Evolutionary conservation across 2,888 invertebrate genomes (phyloP).

Genomic region (Chloroclystis v-ata): DNA sequence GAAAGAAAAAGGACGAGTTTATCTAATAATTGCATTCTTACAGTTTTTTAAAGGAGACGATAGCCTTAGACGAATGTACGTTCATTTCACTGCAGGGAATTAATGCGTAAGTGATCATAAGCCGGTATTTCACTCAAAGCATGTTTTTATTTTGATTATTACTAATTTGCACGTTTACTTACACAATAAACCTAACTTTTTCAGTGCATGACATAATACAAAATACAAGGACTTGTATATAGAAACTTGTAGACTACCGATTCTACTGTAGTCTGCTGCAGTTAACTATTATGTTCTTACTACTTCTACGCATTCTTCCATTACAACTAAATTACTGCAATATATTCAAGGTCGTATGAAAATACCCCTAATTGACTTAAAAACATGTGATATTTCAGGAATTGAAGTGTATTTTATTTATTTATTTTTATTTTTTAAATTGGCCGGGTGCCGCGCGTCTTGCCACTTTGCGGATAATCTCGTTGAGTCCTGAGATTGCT

Average conservation of each 20-base stretch:
- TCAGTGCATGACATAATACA: no score
- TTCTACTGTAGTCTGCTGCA: no score
- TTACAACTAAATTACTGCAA: no score
- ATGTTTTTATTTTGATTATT: slow-evolving; percentile 38
- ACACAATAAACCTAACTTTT: slow-evolving; percentile 10
- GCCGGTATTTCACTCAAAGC: slow-evolving; percentile 57
- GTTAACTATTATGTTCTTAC: no score
- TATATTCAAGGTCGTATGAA: no score
- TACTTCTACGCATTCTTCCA: no score
- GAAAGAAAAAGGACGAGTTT: slow-evolving; percentile 30
- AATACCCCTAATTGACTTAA: no score
- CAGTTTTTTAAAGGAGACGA: slow-evolving; percentile 1
- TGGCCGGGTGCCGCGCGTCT: background rate
- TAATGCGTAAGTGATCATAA: slow-evolving; percentile 66
- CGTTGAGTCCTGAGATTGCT: slow-evolving; percentile 4
- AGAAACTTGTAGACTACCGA: no score
- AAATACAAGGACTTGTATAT: no score
- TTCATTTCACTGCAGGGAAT: slow-evolving; percentile 36
- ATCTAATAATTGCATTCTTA: background rate
- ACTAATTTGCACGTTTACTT: slow-evolving; percentile 51
- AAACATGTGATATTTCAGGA: no score
- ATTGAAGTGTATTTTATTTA: no score
- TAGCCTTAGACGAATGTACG: slow-evolving; percentile 31
- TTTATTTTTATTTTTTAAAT: no score
- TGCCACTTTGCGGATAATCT: slow-evolving; percentile 7